Percentiles rank a stretch among this genome's conserved stretches.
These are phyloP conservation scores for Lepus europaeus DNA, from an alignment of 2,113 vertebrate species.

Conservation along the genomic window DNA sequence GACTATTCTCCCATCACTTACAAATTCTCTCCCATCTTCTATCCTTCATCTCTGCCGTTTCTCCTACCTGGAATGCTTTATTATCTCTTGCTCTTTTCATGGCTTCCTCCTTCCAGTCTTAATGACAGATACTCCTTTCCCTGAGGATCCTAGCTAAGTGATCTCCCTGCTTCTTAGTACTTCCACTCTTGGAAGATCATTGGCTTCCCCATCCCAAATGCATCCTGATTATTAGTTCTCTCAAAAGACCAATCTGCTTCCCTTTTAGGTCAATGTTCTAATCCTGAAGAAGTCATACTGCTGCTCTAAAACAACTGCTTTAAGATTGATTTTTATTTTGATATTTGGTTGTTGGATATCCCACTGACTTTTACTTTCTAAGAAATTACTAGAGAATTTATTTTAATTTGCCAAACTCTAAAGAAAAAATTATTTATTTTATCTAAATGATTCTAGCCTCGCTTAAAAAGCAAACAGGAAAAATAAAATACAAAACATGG, in stretches of 20 bases:
- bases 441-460: neutral
- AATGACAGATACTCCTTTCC: neutral
- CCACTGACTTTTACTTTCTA: neutral
- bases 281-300: neutral
- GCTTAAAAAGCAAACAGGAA: constrained; percentile 61
- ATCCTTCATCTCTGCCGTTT: neutral
- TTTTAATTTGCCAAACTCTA: constrained; percentile 20
- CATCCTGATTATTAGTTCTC: neutral
- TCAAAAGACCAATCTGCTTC: neutral
- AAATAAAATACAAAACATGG: neutral
- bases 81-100: neutral
- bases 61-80: neutral
- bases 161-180: neutral
- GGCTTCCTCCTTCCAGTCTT: neutral
- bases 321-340: constrained; percentile 9
- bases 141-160: neutral
- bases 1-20: neutral
- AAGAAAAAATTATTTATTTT: constrained; percentile 46
- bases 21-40: neutral
- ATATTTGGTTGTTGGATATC: neutral
- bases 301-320: neutral
- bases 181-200: neutral
- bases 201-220: neutral
- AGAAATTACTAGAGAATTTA: constrained; percentile 7
- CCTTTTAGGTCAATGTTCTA: neutral